These are phyloP conservation scores for Crocuta crocuta DNA, from an alignment of 2,113 vertebrate genomes.

Conservation along the genomic window DNA sequence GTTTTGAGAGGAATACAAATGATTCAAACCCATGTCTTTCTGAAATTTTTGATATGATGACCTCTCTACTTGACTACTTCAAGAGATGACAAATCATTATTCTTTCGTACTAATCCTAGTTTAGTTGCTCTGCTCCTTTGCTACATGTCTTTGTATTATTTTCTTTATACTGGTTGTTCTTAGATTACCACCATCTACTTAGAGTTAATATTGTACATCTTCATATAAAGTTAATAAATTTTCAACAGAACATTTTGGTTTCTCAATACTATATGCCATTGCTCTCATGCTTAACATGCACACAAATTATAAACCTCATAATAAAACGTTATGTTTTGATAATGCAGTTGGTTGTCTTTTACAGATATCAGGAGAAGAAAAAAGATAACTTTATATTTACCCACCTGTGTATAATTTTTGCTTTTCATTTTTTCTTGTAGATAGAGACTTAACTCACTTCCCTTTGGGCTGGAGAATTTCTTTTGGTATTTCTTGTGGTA, in stretches of 20 bases:
- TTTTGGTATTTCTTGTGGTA: neutral
- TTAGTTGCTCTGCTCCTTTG: neutral
- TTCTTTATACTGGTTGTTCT: neutral
- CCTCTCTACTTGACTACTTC: neutral
- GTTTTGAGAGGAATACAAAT: neutral
- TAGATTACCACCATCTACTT: neutral
- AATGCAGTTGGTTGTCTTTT: neutral
- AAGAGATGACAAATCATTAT: neutral
- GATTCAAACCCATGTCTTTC: neutral
- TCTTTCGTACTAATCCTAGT: neutral
- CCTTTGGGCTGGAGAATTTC: neutral
- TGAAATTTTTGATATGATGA: neutral
- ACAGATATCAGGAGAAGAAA: neutral
- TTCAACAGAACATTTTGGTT: neutral
- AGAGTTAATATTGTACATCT: neutral
- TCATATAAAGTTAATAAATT: neutral
- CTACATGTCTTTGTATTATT: neutral
- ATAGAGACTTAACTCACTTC: neutral
- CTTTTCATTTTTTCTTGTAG: neutral
- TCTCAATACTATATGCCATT: neutral
- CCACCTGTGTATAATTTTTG: neutral
- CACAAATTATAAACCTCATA: neutral
- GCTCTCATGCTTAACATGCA: neutral
- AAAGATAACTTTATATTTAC: neutral
- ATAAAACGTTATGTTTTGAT: neutral